Percentiles rank a stretch among this genome's conserved stretches.
Evolutionary conservation across 1,140 invertebrate species (phyloP).

Genomic region (Magallana ariakensis): DNA sequence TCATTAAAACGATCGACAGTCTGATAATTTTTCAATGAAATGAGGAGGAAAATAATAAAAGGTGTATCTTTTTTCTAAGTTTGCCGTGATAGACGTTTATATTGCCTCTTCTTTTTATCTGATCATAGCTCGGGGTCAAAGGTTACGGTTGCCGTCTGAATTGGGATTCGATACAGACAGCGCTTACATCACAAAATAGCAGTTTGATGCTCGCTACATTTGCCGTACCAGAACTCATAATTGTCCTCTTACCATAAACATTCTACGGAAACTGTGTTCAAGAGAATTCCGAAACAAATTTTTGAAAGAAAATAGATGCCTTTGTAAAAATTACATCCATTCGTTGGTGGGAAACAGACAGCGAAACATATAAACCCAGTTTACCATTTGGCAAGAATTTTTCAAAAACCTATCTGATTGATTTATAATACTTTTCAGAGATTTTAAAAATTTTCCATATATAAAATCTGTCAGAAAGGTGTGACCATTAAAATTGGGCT

Average conservation of each 20-base stretch:
- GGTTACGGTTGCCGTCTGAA: neutral
- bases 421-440: conserved; percentile 20
- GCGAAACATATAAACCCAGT: neutral
- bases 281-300: neutral
- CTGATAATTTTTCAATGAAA: conserved; percentile 33
- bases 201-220: neutral
- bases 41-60: conserved; percentile 35
- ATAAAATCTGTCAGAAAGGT: conserved; percentile 27
- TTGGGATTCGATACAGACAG: neutral
- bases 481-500: conserved; percentile 27
- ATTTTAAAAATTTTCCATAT: conserved; percentile 34
- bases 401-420: neutral
- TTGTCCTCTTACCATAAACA: neutral
- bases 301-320: neutral
- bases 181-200: conserved; percentile 10
- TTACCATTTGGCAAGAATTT: neutral
- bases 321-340: too few species aligned
- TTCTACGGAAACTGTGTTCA: neutral
- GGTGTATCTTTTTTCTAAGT: conserved; percentile 28
- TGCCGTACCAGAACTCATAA: neutral
- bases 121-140: conserved; percentile 23
- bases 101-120: conserved; percentile 24
- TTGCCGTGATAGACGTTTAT: conserved; percentile 26
- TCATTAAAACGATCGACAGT: conserved; percentile 20
- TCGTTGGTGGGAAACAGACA: too few species aligned